Evolutionary conservation across 1,140 invertebrate genomes (phyloP).

Genomic region (Drosophila littoralis): DNA sequence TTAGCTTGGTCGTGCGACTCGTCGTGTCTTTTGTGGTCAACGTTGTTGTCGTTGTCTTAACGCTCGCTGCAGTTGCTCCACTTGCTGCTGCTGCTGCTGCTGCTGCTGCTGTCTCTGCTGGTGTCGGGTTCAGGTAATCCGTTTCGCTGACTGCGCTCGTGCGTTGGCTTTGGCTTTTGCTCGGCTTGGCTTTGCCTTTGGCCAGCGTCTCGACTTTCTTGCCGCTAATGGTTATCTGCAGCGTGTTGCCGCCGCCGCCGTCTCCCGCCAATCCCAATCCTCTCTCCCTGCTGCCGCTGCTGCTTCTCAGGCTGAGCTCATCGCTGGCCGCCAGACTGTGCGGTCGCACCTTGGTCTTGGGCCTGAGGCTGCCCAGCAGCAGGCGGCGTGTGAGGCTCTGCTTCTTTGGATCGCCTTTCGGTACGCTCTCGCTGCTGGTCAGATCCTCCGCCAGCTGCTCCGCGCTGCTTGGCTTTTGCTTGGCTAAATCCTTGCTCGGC

Average conservation of each 20-base stretch:
- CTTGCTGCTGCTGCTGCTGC: conserved; percentile 1
- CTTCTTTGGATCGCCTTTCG: conserved; percentile 62
- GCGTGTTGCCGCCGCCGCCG: conserved; percentile 58
- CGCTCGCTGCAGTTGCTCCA: conserved; percentile 25
- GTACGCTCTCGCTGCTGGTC: conserved; percentile 30
- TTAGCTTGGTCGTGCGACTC: conserved; percentile 65
- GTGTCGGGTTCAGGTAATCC: conserved; percentile 71
- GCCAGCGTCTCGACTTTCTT: conserved; percentile 71
- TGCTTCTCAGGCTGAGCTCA: conserved; percentile 53
- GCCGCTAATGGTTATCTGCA: conserved; percentile 79
- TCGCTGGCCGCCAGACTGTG: too few relatives aligned
- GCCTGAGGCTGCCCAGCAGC: conserved; percentile 59
- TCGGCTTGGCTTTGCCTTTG: conserved; percentile 23
- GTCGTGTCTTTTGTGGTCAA: conserved; percentile 48
- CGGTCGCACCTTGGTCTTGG: conserved; percentile 65
- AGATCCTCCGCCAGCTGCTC: conserved; percentile 47
- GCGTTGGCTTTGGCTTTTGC: conserved; percentile 45
- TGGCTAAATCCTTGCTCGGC: conserved; percentile 26
- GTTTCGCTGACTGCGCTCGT: conserved; percentile 63
- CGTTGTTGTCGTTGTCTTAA: conserved; percentile 32
- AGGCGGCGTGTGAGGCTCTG: conserved; percentile 64
- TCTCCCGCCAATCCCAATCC: background rate
- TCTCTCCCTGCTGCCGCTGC: conserved; percentile 31
- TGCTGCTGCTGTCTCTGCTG: conserved; percentile 13
- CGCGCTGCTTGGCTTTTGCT: conserved; percentile 29